Conservation (phyloP, 2,113 vertebrate species). For the Brachyistius frenatus region DNA sequence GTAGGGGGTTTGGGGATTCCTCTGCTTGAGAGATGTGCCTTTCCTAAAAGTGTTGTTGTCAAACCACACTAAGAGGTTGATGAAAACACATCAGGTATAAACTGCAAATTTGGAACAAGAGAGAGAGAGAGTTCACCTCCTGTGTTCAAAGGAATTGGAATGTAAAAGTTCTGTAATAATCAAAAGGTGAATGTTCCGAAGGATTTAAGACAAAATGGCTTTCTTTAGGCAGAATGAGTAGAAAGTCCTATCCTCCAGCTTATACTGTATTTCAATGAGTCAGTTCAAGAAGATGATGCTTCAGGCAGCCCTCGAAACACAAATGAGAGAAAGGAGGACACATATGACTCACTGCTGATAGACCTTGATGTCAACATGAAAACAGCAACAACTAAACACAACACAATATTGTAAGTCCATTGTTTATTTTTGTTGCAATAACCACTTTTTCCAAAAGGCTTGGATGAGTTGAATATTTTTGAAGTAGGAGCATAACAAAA, state of each 20-base stretch:
- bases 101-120: neutral
- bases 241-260: conserved; percentile 17
- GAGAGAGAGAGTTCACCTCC: conserved; percentile 5
- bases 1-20: conserved; percentile 1
- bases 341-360: neutral
- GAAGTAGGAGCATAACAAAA: too few relatives aligned
- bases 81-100: conserved; percentile 24
- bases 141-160: conserved; percentile 21
- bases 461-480: too few relatives aligned
- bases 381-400: neutral
- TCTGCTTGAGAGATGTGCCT: neutral
- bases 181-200: conserved; percentile 44
- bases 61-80: conserved; percentile 28
- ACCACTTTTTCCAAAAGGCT: too few relatives aligned
- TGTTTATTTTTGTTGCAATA: neutral
- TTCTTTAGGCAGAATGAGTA: conserved; percentile 20
- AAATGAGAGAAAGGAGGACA: neutral
- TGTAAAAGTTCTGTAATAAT: conserved; percentile 55
- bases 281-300: neutral
- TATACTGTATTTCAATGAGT: neutral
- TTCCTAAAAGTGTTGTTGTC: conserved; percentile 25
- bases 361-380: conserved; percentile 1
- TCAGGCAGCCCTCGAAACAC: conserved; percentile 20
- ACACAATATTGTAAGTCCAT: neutral
- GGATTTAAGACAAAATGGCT: conserved; percentile 44